phyloP scores from a whole-genome alignment of 2,113 vertebrate genomes.

The Origma solitaria region DNA sequence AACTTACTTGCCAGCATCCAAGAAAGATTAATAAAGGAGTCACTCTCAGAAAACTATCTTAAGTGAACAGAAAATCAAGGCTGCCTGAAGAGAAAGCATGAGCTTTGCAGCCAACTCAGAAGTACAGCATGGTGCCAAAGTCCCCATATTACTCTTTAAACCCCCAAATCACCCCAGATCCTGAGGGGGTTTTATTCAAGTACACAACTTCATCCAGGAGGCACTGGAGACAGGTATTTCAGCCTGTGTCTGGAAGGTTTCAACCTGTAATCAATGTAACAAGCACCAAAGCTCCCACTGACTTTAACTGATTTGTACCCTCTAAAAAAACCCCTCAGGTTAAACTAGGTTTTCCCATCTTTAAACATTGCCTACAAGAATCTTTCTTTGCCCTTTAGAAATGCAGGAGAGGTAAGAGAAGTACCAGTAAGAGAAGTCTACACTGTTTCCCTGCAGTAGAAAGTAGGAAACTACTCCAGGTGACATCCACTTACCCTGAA shows the following conservation, averaged over 20 bases:
- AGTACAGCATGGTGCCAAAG: background rate
- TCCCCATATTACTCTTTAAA: background rate
- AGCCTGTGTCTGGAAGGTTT: background rate
- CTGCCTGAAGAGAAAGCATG: background rate
- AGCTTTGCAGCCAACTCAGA: background rate
- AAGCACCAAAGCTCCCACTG: background rate
- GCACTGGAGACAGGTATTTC: background rate
- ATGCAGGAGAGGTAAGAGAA: background rate
- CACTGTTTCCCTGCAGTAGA: background rate
- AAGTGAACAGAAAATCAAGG: slow-evolving; percentile 5
- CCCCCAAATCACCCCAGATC: background rate
- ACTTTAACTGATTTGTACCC: background rate
- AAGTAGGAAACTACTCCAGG: background rate
- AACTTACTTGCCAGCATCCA: background rate
- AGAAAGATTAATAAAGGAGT: background rate
- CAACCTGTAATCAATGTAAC: background rate
- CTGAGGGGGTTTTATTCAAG: background rate
- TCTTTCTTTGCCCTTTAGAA: background rate
- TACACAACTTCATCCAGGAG: background rate
- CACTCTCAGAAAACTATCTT: background rate
- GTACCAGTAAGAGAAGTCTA: background rate
- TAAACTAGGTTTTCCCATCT: background rate
- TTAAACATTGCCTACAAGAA: background rate
- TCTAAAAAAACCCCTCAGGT: background rate
- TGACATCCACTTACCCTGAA: background rate